These are phyloP conservation scores for Pelodiscus sinensis DNA, from an alignment of 2,113 vertebrate genomes.

Conservation along the genomic window DNA sequence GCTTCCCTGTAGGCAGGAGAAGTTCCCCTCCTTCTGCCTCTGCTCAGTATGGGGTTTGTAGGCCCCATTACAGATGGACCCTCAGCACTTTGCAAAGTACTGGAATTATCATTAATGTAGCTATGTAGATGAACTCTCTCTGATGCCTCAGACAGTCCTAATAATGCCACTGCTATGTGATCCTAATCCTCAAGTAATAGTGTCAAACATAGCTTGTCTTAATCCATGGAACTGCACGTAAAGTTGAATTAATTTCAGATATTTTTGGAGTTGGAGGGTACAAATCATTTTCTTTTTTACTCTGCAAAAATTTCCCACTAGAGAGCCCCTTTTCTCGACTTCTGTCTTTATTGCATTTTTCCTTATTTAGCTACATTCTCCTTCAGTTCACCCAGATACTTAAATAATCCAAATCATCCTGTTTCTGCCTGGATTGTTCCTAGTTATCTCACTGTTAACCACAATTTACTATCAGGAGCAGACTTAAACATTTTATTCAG, in stretches of 20 bases:
- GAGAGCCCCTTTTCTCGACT: constrained; percentile 1
- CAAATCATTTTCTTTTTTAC: constrained; percentile 15
- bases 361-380: constrained; percentile 39
- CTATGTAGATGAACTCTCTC: not conserved
- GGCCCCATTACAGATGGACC: not conserved
- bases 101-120: constrained; percentile 4
- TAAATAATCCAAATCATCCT: constrained; percentile 46
- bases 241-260: not conserved
- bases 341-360: constrained; percentile 21
- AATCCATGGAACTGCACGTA: not conserved
- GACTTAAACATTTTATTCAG: constrained; percentile 14
- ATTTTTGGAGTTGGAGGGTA: not conserved
- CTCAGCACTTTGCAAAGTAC: not conserved
- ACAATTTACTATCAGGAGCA: constrained; percentile 21
- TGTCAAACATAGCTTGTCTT: not conserved
- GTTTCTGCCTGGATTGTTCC: constrained; percentile 13
- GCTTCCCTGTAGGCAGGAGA: too few species aligned
- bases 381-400: constrained; percentile 16
- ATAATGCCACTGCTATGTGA: not conserved
- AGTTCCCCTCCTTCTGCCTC: too few species aligned
- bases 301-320: constrained; percentile 28
- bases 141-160: not conserved
- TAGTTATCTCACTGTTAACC: constrained; percentile 11
- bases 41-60: too few species aligned
- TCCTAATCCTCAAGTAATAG: constrained; percentile 12